A percentile compares a stretch with the other conserved stretches of the same genome.
Evolutionary conservation across 2,797 vertebrate species (phyloP).

Genomic region (Psittacula echo): DNA sequence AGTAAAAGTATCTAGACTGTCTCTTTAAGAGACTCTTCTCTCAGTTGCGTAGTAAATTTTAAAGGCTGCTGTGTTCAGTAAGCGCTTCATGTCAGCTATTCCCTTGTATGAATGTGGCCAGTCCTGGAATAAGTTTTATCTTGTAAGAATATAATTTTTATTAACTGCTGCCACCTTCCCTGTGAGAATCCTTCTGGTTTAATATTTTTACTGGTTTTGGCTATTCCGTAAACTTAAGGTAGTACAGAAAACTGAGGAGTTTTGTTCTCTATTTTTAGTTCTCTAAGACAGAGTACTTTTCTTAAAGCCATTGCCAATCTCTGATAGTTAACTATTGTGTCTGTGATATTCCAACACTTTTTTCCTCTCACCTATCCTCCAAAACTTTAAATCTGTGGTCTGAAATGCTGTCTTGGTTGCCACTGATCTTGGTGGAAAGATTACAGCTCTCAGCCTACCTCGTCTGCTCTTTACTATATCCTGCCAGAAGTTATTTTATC

Average conservation of each 20-base stretch:
- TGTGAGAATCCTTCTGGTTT: not conserved
- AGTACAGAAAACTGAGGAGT: not conserved
- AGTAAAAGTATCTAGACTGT: not conserved
- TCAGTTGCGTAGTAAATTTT: not conserved
- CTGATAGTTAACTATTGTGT: not conserved
- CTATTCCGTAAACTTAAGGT: not conserved
- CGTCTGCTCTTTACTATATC: not conserved
- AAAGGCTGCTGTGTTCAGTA: not conserved
- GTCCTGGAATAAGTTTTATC: not conserved
- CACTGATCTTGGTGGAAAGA: not conserved
- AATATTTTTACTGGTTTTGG: not conserved
- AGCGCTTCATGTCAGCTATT: fast-evolving
- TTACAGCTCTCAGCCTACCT: not conserved
- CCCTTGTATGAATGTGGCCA: not conserved
- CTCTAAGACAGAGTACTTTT: not conserved
- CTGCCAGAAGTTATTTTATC: not conserved
- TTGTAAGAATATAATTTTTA: not conserved
- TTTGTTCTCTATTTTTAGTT: not conserved
- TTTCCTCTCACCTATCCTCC: not conserved
- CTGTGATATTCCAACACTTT: not conserved
- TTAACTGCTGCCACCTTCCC: not conserved
- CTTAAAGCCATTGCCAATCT: not conserved
- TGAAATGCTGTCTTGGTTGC: not conserved
- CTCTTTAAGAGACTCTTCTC: not conserved
- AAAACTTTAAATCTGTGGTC: not conserved